Evolutionary conservation across 1,140 invertebrate genomes (phyloP).

Genomic region (Rhopalosiphum maidis): DNA sequence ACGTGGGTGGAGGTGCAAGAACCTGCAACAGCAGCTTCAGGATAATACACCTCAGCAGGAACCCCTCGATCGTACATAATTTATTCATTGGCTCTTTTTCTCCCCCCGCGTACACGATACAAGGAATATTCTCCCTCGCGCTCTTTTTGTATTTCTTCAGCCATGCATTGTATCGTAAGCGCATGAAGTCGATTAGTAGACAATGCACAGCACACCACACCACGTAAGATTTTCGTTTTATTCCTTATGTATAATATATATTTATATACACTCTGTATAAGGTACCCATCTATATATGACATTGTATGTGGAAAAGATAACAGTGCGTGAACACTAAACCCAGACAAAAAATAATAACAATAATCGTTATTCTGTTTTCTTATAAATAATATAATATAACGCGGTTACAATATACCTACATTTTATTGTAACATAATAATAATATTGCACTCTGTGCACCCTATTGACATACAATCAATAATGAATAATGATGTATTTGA

Average conservation of each 20-base stretch:
- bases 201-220: constrained; percentile 5
- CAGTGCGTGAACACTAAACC: not conserved
- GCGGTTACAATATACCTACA: not conserved
- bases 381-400: not conserved
- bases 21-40: constrained; percentile 18
- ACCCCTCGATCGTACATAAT: constrained; percentile 42
- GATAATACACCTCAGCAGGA: constrained; percentile 49
- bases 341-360: not conserved
- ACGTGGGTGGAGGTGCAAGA: constrained; percentile 57
- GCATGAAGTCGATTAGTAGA: constrained; percentile 46
- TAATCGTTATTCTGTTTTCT: not conserved
- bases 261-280: not conserved
- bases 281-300: not conserved
- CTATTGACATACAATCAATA: not conserved
- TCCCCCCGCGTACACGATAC: not conserved
- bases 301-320: not conserved
- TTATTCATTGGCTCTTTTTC: constrained; percentile 51
- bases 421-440: not conserved
- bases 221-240: constrained; percentile 11
- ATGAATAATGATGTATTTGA: not conserved
- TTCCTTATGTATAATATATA: not conserved
- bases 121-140: not conserved
- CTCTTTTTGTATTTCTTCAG: constrained; percentile 46
- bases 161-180: constrained; percentile 21
- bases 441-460: not conserved